Percentiles rank a stretch among this genome's conserved stretches.
Conservation (phyloP, 2,113 vertebrate species). For the Oncorhynchus tshawytscha region DNA sequence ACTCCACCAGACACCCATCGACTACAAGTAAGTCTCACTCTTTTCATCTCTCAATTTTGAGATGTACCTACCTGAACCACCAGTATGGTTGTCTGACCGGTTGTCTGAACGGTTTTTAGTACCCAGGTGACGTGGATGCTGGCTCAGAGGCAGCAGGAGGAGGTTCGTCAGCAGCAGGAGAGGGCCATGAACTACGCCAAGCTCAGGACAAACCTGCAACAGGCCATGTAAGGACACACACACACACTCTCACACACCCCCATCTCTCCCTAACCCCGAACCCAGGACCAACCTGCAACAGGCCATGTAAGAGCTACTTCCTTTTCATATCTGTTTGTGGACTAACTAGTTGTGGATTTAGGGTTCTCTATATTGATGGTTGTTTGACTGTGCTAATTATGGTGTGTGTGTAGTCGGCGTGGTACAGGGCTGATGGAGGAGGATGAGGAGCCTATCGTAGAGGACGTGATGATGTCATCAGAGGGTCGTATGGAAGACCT, state of each 20-base stretch:
- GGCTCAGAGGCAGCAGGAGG: conserved; percentile 95
- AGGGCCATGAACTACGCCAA: conserved; percentile 98
- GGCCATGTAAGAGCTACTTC: too few relatives aligned
- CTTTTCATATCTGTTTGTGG: neutral
- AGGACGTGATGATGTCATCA: conserved; percentile 99
- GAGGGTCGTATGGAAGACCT: conserved; percentile 98
- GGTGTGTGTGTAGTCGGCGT: conserved; percentile 80
- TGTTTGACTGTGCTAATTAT: neutral
- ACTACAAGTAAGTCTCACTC: conserved; percentile 88
- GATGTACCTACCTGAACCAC: conserved; percentile 1
- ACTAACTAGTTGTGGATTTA: neutral
- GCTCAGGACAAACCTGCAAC: conserved; percentile 97
- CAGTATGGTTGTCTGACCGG: neutral
- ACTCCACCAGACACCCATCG: conserved; percentile 85
- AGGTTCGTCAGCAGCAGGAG: conserved; percentile 94
- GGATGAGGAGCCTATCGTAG: conserved; percentile 98
- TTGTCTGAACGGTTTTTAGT: conserved; percentile 63
- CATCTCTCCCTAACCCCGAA: too few relatives aligned
- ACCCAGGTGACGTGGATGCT: conserved; percentile 99
- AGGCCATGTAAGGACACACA: conserved; percentile 87
- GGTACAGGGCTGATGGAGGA: conserved; percentile 98
- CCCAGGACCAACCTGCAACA: too few relatives aligned
- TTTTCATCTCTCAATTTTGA: neutral
- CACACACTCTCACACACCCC: too few relatives aligned
- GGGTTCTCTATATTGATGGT: neutral